These are phyloP conservation scores for Agonopterix arenella DNA, from an alignment of 2,888 invertebrate species.

Conservation along the genomic window DNA sequence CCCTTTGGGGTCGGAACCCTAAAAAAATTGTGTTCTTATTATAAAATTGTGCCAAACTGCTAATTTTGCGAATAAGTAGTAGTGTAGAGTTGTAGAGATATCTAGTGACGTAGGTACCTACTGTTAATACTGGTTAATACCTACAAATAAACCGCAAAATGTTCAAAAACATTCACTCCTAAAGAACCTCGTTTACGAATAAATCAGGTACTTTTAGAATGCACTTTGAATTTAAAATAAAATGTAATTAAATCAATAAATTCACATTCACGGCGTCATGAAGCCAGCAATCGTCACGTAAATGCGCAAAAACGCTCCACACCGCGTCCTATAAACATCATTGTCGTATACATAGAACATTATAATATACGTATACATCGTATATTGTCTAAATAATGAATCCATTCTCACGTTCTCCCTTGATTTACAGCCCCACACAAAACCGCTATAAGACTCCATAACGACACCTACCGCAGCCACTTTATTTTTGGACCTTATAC, in stretches of 20 bases:
- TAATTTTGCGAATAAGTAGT: too few relatives aligned
- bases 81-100: too few relatives aligned
- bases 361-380: conserved; percentile 6
- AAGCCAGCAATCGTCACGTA: conserved; percentile 12
- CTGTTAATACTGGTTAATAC: too few relatives aligned
- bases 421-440: conserved; percentile 64
- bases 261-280: conserved; percentile 4
- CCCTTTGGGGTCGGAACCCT: too few relatives aligned
- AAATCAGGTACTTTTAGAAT: not conserved
- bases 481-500: conserved; percentile 65
- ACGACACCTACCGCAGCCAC: conserved; percentile 71
- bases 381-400: conserved; percentile 63
- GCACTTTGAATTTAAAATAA: not conserved
- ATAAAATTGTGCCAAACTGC: too few relatives aligned
- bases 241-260: conserved; percentile 2
- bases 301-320: conserved; percentile 7
- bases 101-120: too few relatives aligned
- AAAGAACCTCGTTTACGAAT: too few relatives aligned
- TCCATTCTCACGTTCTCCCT: conserved; percentile 61
- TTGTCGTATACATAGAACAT: too few relatives aligned
- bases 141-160: too few relatives aligned
- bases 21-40: too few relatives aligned
- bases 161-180: too few relatives aligned
- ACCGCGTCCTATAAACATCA: not conserved
- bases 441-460: conserved; percentile 62